These are phyloP conservation scores for Myotis myotis DNA, from an alignment of 2,797 vertebrate species.

Conservation along the genomic window DNA sequence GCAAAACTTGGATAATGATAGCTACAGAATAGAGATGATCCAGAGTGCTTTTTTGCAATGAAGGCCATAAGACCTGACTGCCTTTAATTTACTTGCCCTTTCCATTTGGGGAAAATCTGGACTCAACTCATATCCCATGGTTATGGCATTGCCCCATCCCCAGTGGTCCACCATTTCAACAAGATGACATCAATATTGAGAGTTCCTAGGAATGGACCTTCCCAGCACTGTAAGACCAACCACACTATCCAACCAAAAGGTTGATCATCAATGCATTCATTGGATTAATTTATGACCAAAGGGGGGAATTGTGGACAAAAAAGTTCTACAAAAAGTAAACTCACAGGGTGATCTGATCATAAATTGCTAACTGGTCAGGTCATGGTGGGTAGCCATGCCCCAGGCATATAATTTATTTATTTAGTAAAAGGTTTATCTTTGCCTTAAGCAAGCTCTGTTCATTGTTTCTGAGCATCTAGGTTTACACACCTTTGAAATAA, in stretches of 20 bases:
- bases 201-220: neutral
- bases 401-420: neutral
- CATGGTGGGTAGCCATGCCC: neutral
- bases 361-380: neutral
- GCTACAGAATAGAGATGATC: neutral
- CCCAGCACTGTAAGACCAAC: neutral
- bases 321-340: neutral
- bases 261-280: neutral
- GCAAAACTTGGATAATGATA: neutral
- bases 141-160: neutral
- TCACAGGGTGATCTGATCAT: neutral
- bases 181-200: neutral
- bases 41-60: neutral
- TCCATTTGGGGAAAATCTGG: neutral
- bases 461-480: neutral
- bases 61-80: neutral
- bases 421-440: neutral
- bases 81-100: neutral
- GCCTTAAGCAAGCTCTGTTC: neutral
- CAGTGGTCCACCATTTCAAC: neutral
- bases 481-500: neutral
- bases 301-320: neutral
- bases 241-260: neutral
- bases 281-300: neutral
- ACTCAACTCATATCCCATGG: neutral